phyloP scores from a whole-genome alignment of 2,113 vertebrate genomes.

The Phoxinus phoxinus region DNA sequence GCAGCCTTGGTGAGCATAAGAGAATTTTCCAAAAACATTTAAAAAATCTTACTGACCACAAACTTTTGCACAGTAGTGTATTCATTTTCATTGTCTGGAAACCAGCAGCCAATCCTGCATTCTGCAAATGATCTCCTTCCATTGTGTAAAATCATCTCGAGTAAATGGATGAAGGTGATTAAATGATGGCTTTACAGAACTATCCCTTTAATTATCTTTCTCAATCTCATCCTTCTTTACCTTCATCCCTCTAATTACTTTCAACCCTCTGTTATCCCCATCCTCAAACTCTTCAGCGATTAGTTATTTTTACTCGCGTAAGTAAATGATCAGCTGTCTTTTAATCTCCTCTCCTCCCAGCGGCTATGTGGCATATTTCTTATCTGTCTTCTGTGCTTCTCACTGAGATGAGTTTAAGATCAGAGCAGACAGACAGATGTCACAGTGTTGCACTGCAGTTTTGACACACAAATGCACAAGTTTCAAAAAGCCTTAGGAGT shows the following conservation, averaged over 20 bases:
- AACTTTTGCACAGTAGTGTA: neutral
- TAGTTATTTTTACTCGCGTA: slow-evolving; percentile 3
- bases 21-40: neutral
- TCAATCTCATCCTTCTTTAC: neutral
- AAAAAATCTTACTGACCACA: neutral
- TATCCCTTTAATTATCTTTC: slow-evolving; percentile 18
- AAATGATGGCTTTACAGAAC: neutral
- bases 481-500: neutral
- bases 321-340: neutral
- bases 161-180: neutral
- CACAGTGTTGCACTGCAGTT: neutral
- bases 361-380: slow-evolving; percentile 12
- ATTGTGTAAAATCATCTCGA: neutral
- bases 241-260: slow-evolving; percentile 19
- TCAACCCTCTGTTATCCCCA: neutral
- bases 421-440: neutral
- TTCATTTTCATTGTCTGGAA: too few relatives aligned
- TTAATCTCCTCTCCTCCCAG: neutral
- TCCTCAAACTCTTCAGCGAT: neutral
- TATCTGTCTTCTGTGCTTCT: slow-evolving; percentile 18
- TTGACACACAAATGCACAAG: neutral
- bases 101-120: too few relatives aligned
- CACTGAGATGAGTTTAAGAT: slow-evolving; percentile 14
- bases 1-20: neutral
- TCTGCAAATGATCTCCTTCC: neutral